Evolutionary conservation across 1,140 invertebrate species (phyloP).

Genomic region (Lamellibrachia luymesi): DNA sequence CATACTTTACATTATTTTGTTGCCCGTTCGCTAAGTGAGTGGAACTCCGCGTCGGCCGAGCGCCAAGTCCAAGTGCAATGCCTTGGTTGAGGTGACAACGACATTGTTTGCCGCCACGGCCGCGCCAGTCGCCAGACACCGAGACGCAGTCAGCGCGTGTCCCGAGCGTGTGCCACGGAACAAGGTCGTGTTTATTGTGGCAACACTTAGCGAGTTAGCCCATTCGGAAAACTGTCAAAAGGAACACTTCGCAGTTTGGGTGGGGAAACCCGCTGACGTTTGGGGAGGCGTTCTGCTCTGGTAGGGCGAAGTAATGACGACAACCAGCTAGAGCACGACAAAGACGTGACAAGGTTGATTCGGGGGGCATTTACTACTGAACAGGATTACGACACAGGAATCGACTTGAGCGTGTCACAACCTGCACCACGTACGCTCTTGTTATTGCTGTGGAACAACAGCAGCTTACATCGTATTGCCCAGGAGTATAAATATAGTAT

Average conservation of each 20-base stretch:
- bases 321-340: background rate
- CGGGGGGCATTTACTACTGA: background rate
- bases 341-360: background rate
- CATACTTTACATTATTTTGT: background rate
- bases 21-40: background rate
- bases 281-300: background rate
- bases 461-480: no score
- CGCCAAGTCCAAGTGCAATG: no score
- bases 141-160: background rate
- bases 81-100: background rate
- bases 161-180: background rate
- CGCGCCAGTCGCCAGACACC: background rate
- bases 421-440: background rate
- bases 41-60: no score
- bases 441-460: background rate
- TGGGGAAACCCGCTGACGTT: background rate
- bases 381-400: background rate
- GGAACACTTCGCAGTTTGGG: background rate
- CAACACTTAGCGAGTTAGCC: background rate
- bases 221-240: background rate
- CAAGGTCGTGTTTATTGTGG: background rate
- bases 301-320: background rate
- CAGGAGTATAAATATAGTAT: no score
- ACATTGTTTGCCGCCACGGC: no score
- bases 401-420: background rate